Base-by-base conservation (phyloP, 2,888 invertebrate genomes). In the Microctonus brassicae region DNA sequence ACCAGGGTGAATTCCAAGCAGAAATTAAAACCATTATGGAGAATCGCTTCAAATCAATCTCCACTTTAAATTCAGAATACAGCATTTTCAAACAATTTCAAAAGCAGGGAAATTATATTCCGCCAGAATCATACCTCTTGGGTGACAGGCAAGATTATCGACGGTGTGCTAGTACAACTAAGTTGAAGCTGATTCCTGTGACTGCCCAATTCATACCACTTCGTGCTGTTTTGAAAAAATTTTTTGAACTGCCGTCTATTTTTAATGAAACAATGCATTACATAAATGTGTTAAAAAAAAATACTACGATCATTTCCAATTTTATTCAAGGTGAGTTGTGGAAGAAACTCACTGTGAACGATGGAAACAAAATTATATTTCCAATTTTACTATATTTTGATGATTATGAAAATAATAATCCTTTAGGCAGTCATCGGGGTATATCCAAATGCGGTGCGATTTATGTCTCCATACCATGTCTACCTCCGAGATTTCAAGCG, bases 401-500 rank as follows among this genome's bases (percentile, higher is more conserved):
- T 63, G 78, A 79, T 60, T 78, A 74, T 34, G 78, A 80, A 64
- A 76, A 52, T 0, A 78, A 78, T 52, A 80, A 80, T 67, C 76
- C 76, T 4, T 55, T 78, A 3, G 78, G 77, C 1, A 69, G 65
- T 26, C 77, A 77, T 52, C 64, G 70, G 20, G 78, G 77, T 5
- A 73, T 79, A 29, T 63, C 73, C 1, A 80, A 80, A 71, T 76
- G 77, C 47, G 78, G 76, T n/a, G 79, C 75, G 9, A 62, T 79
- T 9, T 76, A 76, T 55, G 6, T 75, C 7, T 57, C 34, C 4
- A 61, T 78, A 11, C 72, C 73, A n/a, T 77, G 73, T 62, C 67
- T 79, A 33, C 76, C 78, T 1, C 74, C 75, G 47, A 20, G 60
- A 20, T 74, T 72, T 36, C 52, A 55, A n/a, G 72, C 74, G 9